phyloP scores from a whole-genome alignment of 2,888 invertebrate species.

The Oscheius sp. region DNA sequence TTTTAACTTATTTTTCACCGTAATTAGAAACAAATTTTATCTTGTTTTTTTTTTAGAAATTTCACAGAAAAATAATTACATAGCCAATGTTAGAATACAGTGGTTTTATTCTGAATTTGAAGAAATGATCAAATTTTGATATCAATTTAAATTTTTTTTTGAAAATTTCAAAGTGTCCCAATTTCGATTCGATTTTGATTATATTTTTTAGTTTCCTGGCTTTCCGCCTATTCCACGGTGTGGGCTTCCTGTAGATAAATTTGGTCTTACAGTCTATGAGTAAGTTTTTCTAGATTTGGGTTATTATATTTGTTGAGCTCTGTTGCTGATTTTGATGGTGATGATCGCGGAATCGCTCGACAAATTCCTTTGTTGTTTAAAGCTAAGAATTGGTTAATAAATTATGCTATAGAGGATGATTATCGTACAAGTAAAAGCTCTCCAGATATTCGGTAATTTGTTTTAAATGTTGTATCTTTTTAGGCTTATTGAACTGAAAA shows the following conservation, averaged over 20 bases:
- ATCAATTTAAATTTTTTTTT: no score
- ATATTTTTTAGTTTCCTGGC: background rate
- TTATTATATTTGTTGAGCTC: background rate
- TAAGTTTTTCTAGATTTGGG: background rate
- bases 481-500: background rate
- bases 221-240: background rate
- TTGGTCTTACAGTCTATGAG: background rate
- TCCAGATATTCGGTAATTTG: background rate
- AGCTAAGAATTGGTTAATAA: background rate
- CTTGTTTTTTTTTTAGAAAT: no score
- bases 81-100: no score
- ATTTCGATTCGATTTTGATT: no score
- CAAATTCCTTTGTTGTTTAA: background rate
- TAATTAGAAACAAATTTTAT: no score
- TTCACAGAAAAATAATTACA: no score
- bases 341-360: background rate
- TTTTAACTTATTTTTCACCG: no score
- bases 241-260: background rate
- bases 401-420: background rate
- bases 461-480: background rate
- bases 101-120: no score
- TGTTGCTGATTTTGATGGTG: background rate
- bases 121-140: no score
- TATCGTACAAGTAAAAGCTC: background rate
- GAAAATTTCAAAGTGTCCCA: no score